phyloP scores from a whole-genome alignment of 1,140 invertebrate genomes.

The Lamellibrachia luymesi region DNA sequence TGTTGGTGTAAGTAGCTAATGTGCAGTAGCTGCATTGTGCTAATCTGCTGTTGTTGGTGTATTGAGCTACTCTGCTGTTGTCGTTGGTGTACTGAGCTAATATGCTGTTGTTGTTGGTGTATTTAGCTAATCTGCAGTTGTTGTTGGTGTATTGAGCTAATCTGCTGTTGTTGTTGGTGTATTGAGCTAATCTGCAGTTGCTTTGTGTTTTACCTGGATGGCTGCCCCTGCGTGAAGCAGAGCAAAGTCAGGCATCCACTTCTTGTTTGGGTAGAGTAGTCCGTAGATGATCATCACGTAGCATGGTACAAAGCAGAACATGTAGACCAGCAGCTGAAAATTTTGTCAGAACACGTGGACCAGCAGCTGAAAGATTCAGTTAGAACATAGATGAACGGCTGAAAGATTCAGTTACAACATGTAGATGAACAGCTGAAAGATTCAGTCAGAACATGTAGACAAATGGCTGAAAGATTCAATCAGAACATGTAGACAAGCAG shows the following conservation, averaged over 20 bases:
- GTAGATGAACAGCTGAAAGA: not conserved
- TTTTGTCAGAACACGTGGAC: not conserved
- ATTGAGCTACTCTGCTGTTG: not conserved
- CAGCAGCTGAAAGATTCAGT: constrained; percentile 12
- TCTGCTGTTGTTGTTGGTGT: not conserved
- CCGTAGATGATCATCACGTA: constrained; percentile 39
- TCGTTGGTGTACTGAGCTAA: not conserved
- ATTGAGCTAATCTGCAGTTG: not conserved
- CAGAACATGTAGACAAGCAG: not conserved
- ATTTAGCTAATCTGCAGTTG: not conserved
- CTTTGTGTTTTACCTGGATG: constrained; percentile 36
- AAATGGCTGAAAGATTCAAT: not conserved
- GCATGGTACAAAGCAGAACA: constrained; percentile 40
- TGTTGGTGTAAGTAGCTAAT: not conserved
- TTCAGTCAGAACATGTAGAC: not conserved
- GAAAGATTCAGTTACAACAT: not conserved
- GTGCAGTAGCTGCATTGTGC: no score
- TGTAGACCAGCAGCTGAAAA: constrained; percentile 34
- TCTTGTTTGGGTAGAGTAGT: constrained; percentile 32
- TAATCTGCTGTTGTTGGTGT: not conserved
- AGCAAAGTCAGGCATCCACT: constrained; percentile 43
- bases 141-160: not conserved
- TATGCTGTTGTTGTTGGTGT: not conserved
- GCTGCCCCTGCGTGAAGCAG: constrained; percentile 44
- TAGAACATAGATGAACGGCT: not conserved